These are phyloP conservation scores for Leptinotarsa rubiginosa DNA, from an alignment of 2,888 invertebrate genomes.

Conservation along the genomic window DNA sequence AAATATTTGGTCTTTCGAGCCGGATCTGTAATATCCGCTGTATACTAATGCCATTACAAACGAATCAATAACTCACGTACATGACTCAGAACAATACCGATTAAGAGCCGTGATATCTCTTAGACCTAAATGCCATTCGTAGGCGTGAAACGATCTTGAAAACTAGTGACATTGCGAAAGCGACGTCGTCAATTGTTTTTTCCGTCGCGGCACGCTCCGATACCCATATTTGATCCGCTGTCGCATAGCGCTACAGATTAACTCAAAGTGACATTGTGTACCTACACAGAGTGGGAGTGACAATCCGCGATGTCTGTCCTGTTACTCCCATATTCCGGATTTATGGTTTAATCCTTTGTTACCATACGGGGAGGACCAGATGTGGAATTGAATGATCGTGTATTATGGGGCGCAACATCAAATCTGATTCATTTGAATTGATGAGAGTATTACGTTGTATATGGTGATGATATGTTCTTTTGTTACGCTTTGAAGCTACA, in stretches of 20 bases:
- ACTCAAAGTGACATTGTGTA: conserved; percentile 38
- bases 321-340: conserved; percentile 40
- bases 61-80: not conserved
- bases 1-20: conserved; percentile 5
- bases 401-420: not conserved
- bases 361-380: conserved; percentile 32
- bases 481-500: not conserved
- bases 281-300: conserved; percentile 42
- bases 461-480: conserved; percentile 3
- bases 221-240: conserved; percentile 34
- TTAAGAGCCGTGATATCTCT: conserved; percentile 4
- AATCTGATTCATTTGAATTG: conserved; percentile 9
- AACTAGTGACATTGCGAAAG: conserved; percentile 21
- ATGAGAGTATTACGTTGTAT: conserved; percentile 11
- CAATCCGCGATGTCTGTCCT: conserved; percentile 32
- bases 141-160: conserved; percentile 23
- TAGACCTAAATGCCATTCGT: conserved; percentile 15
- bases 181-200: conserved; percentile 29
- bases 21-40: not conserved
- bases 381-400: conserved; percentile 28
- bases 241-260: conserved; percentile 39
- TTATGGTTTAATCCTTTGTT: conserved; percentile 40
- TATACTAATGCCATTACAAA: not conserved
- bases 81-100: conserved; percentile 1
- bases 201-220: conserved; percentile 25